These are phyloP conservation scores for Tursiops truncatus DNA, from an alignment of 2,113 vertebrate genomes.

Conservation along the genomic window DNA sequence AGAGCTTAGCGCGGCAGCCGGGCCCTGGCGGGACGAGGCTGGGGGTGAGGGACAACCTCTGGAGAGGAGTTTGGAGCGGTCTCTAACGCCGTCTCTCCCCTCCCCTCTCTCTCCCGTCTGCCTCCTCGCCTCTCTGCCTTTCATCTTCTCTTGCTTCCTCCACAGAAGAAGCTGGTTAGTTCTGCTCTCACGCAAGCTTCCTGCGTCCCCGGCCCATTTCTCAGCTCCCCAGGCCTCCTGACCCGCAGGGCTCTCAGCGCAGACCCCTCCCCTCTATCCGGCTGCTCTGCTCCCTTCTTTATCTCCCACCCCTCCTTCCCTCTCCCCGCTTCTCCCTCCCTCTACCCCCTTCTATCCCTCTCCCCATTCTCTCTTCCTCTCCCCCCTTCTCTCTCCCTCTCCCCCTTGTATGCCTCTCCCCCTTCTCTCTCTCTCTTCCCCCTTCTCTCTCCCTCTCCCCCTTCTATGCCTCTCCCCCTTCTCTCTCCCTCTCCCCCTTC, in stretches of 20 bases:
- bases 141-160: constrained; percentile 73
- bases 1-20: background rate
- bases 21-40: constrained; percentile 41
- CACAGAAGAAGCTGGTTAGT: constrained; percentile 89
- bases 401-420: background rate
- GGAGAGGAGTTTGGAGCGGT: constrained; percentile 63
- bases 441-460: background rate
- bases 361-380: background rate
- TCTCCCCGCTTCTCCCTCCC: background rate
- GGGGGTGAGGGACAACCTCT: constrained; percentile 72
- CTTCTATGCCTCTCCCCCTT: too few species aligned
- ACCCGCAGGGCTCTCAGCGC: constrained; percentile 61
- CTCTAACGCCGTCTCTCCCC: constrained; percentile 84
- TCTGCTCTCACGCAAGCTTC: constrained; percentile 72
- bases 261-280: background rate
- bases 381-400: background rate
- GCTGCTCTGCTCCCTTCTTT: accelerated
- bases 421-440: too few species aligned
- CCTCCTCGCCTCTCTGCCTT: constrained; percentile 62
- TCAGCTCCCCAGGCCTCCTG: constrained; percentile 55
- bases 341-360: background rate
- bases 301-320: accelerated
- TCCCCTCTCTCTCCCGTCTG: constrained; percentile 80
- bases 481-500: too few species aligned
- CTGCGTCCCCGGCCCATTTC: constrained; percentile 34